A percentile compares a stretch with the other conserved stretches of the same genome.
phyloP scores from a whole-genome alignment of 2,797 vertebrate species.

The Tolypeutes matacus region DNA sequence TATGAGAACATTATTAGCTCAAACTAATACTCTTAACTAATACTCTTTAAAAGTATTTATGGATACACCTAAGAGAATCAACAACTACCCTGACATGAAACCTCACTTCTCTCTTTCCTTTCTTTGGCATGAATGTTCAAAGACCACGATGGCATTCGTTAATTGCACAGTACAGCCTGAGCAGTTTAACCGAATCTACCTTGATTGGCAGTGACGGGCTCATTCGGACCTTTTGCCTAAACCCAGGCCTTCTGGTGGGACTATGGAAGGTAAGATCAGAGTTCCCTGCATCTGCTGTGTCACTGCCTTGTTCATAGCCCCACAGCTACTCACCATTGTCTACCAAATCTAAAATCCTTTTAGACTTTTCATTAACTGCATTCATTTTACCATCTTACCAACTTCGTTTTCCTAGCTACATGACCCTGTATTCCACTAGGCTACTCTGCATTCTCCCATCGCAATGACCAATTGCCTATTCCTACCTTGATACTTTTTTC shows the following conservation, averaged over 20 bases:
- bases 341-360: background rate
- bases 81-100: background rate
- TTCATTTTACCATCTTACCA: background rate
- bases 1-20: background rate
- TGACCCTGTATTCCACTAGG: background rate
- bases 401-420: background rate
- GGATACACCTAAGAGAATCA: background rate
- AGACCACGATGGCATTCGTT: constrained; percentile 91
- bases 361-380: background rate
- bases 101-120: constrained; percentile 19
- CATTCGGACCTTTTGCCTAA: constrained; percentile 89
- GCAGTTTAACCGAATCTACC: constrained; percentile 80
- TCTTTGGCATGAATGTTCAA: constrained; percentile 61
- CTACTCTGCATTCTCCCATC: background rate
- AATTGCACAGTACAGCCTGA: constrained; percentile 88
- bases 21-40: no score
- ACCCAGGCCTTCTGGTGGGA: constrained; percentile 91
- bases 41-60: background rate
- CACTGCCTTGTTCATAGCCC: background rate
- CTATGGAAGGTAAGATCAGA: constrained; percentile 93
- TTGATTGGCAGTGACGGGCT: constrained; percentile 89
- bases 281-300: background rate
- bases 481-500: background rate
- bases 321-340: background rate
- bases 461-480: rapidly evolving